These are phyloP conservation scores for Stomatorhinus walkeri DNA, from an alignment of 2,797 vertebrate species.

Conservation along the genomic window DNA sequence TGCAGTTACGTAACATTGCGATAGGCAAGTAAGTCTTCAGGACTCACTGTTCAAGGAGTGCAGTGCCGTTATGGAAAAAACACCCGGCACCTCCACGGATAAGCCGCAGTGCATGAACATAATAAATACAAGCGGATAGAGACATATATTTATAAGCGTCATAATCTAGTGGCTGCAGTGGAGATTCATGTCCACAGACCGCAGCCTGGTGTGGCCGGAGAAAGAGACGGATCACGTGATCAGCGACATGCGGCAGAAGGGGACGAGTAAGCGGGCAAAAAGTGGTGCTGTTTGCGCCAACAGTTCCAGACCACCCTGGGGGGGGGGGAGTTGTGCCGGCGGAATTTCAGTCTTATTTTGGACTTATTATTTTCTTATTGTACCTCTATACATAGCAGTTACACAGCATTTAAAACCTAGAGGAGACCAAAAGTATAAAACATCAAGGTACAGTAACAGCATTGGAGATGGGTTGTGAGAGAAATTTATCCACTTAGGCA, in stretches of 20 bases:
- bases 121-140: not conserved
- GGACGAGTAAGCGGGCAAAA: not conserved
- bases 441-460: slow-evolving; percentile 4
- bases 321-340: not conserved
- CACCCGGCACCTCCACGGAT: not conserved
- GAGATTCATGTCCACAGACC: not conserved
- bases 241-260: not conserved
- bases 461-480: not conserved
- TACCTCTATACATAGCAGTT: not conserved
- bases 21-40: slow-evolving; percentile 1
- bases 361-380: not conserved
- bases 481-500: not conserved
- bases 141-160: not conserved
- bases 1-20: not conserved
- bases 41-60: not conserved
- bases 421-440: not conserved
- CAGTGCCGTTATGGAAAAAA: not conserved
- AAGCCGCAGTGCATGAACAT: not conserved
- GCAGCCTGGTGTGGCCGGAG: not conserved
- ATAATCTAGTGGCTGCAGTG: not conserved
- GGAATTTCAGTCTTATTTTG: slow-evolving; percentile 11
- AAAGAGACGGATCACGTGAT: not conserved
- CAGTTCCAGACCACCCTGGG: not conserved
- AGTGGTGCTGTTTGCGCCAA: not conserved
- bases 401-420: not conserved